These are phyloP conservation scores for Coboldia fuscipes DNA, from an alignment of 1,140 invertebrate species.

Conservation along the genomic window DNA sequence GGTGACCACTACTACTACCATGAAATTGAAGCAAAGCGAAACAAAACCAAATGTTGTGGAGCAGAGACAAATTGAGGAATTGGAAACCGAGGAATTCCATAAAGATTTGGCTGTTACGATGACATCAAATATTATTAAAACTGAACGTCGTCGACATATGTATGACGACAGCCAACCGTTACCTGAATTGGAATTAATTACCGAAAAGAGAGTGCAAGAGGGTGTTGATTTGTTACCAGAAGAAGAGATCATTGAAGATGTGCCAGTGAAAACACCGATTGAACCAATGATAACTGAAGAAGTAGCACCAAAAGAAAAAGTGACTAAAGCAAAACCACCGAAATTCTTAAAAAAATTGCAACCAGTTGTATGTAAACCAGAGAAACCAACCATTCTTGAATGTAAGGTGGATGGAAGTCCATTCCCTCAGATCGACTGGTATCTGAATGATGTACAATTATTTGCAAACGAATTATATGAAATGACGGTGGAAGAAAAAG, in stretches of 20 bases:
- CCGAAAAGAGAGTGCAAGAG: constrained; percentile 22
- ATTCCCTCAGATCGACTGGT: constrained; percentile 65
- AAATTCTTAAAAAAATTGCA: constrained; percentile 45
- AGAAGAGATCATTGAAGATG: constrained; percentile 23
- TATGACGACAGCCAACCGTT: constrained; percentile 26
- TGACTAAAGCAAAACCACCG: constrained; percentile 36
- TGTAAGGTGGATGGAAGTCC: constrained; percentile 49
- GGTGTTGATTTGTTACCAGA: constrained; percentile 24
- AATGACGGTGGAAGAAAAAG: constrained; percentile 38
- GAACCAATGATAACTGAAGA: constrained; percentile 22
- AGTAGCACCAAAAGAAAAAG: constrained; percentile 18
- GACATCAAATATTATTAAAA: constrained; percentile 24
- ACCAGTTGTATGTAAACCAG: constrained; percentile 35
- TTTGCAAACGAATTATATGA: constrained; percentile 39
- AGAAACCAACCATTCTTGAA: constrained; percentile 35
- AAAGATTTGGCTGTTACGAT: constrained; percentile 27
- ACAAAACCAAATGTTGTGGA: constrained; percentile 11
- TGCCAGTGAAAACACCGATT: constrained; percentile 14
- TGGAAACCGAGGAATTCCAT: constrained; percentile 13
- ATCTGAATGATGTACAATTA: constrained; percentile 64
- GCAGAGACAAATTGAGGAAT: constrained; percentile 10
- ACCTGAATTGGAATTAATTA: constrained; percentile 29
- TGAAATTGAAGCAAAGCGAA: constrained; percentile 10
- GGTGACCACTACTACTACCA: constrained; percentile 12
- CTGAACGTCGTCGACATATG: constrained; percentile 17